Percentiles rank a stretch among this genome's conserved stretches.
Evolutionary conservation across 2,888 invertebrate species (phyloP).

Genomic region (Drosophila pseudotalamancana): DNA sequence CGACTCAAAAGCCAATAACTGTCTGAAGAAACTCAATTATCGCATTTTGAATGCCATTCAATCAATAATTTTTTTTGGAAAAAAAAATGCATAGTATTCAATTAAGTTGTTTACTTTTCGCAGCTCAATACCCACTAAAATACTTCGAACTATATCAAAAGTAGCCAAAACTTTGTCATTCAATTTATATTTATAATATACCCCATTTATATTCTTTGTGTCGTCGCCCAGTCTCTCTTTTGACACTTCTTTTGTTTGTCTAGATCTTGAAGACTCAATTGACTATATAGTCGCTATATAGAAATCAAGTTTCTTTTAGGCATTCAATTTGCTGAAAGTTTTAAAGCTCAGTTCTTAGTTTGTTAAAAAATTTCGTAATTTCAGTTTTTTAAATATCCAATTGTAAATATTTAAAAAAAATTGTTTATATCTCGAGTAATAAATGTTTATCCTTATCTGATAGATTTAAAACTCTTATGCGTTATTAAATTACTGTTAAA

Average conservation of each 20-base stretch:
- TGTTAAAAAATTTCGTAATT: no score
- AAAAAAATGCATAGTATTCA: slow-evolving; percentile 6
- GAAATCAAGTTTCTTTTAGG: not conserved
- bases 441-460: no score
- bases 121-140: not conserved
- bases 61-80: slow-evolving; percentile 12
- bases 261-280: not conserved
- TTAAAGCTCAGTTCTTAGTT: no score
- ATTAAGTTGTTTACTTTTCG: slow-evolving; percentile 18
- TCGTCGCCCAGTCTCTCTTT: slow-evolving; percentile 4
- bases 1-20: slow-evolving; percentile 35
- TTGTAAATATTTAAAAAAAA: no score
- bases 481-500: no score
- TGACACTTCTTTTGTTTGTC: not conserved
- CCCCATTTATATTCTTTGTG: not conserved
- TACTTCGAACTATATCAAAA: not conserved
- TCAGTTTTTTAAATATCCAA: no score
- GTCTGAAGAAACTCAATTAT: slow-evolving; percentile 26
- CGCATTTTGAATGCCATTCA: slow-evolving; percentile 29
- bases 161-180: not conserved
- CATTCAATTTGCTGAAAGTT: no score
- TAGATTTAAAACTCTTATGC: no score
- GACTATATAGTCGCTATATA: not conserved
- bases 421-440: no score
- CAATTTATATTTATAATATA: not conserved